A percentile compares a stretch with the other conserved stretches of the same genome.
phyloP scores from a whole-genome alignment of 2,113 vertebrate species.

The Entelurus aequoreus region DNA sequence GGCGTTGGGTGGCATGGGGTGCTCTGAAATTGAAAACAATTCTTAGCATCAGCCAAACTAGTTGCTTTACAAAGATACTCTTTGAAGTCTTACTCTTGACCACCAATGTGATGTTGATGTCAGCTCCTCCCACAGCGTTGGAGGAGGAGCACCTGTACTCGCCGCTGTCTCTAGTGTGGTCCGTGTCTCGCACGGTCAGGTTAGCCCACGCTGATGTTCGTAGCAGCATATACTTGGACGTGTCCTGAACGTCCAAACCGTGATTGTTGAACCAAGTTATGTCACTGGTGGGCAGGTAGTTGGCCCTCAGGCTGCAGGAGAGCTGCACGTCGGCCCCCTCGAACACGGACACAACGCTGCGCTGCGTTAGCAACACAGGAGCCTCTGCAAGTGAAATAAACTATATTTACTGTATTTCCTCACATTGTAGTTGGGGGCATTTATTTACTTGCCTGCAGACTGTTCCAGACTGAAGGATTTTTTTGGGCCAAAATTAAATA shows the following conservation, averaged over 20 bases:
- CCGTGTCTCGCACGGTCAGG: constrained; percentile 72
- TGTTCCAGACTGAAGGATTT: no score
- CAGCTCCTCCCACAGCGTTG: constrained; percentile 80
- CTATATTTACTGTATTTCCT: no score
- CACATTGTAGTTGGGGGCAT: no score
- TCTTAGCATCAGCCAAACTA: neutral
- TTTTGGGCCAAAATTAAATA: no score
- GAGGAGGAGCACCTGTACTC: constrained; percentile 77
- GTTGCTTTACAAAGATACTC: neutral
- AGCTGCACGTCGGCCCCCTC: constrained; percentile 79
- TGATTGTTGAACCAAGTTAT: constrained; percentile 81
- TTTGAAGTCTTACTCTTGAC: constrained; percentile 73
- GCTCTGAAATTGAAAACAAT: constrained; percentile 52
- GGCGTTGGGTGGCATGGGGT: constrained; percentile 83
- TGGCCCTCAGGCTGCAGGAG: constrained; percentile 68
- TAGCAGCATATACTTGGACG: constrained; percentile 74
- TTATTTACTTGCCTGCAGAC: no score
- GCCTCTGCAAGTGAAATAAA: constrained; percentile 62
- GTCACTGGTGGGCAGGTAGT: constrained; percentile 61
- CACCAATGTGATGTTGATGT: constrained; percentile 71
- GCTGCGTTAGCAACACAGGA: constrained; percentile 72
- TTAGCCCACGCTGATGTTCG: constrained; percentile 70
- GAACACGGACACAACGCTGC: constrained; percentile 71
- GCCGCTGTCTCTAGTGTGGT: constrained; percentile 73
- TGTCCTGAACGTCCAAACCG: constrained; percentile 55